These are phyloP conservation scores for Tangara arthus DNA, from an alignment of 2,797 vertebrate species.

Conservation along the genomic window DNA sequence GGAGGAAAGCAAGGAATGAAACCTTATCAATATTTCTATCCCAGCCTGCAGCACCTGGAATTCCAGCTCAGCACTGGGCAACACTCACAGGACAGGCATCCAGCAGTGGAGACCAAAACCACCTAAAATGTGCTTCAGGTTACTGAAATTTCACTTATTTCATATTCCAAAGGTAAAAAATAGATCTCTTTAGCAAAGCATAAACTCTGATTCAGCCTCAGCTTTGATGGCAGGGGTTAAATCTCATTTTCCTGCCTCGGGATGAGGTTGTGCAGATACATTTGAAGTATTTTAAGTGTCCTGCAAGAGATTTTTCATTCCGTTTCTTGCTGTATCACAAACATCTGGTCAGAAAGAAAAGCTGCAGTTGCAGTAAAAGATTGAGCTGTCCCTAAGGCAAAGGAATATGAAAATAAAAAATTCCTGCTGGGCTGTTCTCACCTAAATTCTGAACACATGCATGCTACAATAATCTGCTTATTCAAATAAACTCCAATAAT, in stretches of 20 bases:
- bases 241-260: background rate
- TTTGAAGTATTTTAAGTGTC: background rate
- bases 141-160: background rate
- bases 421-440: background rate
- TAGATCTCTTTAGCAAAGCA: background rate
- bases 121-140: background rate
- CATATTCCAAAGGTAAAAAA: conserved; percentile 37
- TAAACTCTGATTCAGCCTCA: background rate
- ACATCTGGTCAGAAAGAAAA: background rate
- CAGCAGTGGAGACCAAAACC: background rate
- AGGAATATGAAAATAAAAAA: background rate
- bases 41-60: conserved; percentile 43
- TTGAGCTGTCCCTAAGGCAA: background rate
- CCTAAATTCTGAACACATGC: background rate
- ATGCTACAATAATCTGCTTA: background rate
- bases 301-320: background rate
- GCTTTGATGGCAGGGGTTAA: background rate
- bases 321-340: background rate
- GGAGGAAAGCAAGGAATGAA: background rate
- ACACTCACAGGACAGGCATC: background rate
- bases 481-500: background rate
- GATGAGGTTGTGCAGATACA: background rate
- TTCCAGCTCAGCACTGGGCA: background rate
- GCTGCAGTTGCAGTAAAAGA: background rate
- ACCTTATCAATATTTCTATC: background rate